phyloP scores from a whole-genome alignment of 2,888 invertebrate genomes.

The Drosophila nigricruria region DNA sequence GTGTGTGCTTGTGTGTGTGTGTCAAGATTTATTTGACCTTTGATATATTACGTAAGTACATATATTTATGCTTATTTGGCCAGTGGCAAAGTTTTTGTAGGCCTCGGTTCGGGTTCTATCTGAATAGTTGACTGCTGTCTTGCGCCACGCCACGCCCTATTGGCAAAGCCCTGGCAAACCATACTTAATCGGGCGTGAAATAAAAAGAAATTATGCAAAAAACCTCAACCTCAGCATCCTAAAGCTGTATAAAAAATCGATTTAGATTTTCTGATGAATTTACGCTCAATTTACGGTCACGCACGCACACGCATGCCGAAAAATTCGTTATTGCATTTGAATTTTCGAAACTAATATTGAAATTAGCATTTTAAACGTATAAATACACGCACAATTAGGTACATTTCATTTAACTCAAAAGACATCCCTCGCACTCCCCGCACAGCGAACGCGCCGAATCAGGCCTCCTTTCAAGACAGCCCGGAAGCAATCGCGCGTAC shows the following conservation, averaged over 20 bases:
- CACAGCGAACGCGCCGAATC: background rate
- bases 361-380: conserved; percentile 81
- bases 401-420: conserved; percentile 76
- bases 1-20: conserved; percentile 27
- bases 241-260: conserved; percentile 58
- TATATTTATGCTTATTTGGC: conserved; percentile 60
- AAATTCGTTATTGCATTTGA: conserved; percentile 61
- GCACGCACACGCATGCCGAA: conserved; percentile 14
- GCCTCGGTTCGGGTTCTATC: conserved; percentile 12
- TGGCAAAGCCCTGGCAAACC: conserved; percentile 22
- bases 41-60: conserved; percentile 71
- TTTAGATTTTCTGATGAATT: conserved; percentile 71
- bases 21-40: conserved; percentile 82
- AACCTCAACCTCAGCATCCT: conserved; percentile 13
- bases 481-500: conserved; percentile 51
- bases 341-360: conserved; percentile 73
- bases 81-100: conserved; percentile 55
- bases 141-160: conserved; percentile 42
- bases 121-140: conserved; percentile 28
- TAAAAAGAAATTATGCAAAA: conserved; percentile 81
- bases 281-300: conserved; percentile 70
- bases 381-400: conserved; percentile 78
- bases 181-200: conserved; percentile 74
- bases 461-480: conserved; percentile 23
- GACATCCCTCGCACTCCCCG: conserved; percentile 27